Conservation (phyloP, 2,113 vertebrate species). For the Pteronura brasiliensis region DNA sequence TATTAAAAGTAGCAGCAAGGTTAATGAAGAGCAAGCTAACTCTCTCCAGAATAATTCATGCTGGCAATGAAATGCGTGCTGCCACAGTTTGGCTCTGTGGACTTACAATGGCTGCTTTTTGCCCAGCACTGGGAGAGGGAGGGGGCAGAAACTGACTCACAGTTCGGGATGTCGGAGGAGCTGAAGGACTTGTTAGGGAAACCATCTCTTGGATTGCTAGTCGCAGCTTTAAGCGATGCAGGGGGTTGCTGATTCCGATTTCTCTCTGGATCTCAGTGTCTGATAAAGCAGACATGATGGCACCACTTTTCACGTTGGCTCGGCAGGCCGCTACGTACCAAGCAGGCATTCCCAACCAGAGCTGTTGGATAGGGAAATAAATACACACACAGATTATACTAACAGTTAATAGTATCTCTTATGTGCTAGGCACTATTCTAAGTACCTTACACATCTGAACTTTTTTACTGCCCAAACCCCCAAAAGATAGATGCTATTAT, state of each 20-base stretch:
- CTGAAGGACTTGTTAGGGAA: constrained; percentile 97
- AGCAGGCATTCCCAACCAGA: constrained; percentile 98
- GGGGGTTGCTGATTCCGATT: constrained; percentile 98
- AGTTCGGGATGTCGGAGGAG: constrained; percentile 97
- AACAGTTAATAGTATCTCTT: background rate
- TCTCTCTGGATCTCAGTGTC: constrained; percentile 99
- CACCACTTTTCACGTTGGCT: constrained; percentile 98
- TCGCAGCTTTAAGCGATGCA: constrained; percentile 96
- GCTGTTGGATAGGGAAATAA: constrained; percentile 75
- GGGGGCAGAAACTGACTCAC: constrained; percentile 86
- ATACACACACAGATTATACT: constrained; percentile 11
- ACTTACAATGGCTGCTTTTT: background rate
- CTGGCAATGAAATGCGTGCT: background rate
- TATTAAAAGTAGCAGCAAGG: constrained; percentile 32
- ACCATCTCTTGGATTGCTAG: constrained; percentile 99
- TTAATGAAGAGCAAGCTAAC: constrained; percentile 36
- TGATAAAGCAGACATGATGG: constrained; percentile 98
- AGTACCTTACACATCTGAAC: background rate
- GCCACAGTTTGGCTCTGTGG: background rate
- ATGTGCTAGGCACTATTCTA: background rate
- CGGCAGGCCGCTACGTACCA: constrained; percentile 99
- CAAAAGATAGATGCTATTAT: background rate
- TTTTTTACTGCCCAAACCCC: background rate
- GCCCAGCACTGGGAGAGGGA: background rate
- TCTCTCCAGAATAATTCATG: background rate